These are phyloP conservation scores for Coleophora deauratella DNA, from an alignment of 2,888 invertebrate species.

Conservation along the genomic window DNA sequence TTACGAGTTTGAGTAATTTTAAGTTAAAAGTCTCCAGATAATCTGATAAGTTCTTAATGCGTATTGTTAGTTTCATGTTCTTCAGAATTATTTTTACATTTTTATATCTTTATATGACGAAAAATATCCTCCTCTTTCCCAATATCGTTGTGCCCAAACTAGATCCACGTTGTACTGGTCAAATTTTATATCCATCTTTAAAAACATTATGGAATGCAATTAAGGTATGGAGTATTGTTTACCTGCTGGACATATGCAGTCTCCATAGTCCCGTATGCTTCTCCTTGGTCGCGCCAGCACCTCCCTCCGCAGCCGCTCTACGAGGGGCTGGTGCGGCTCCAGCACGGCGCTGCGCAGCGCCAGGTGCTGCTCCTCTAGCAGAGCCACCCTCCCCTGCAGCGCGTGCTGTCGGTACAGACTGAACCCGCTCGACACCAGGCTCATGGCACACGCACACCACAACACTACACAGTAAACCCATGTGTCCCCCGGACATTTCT, in stretches of 20 bases:
- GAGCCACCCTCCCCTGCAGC: conserved; percentile 64
- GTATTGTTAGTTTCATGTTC: too few relatives aligned
- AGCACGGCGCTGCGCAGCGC: conserved; percentile 67
- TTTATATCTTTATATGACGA: too few relatives aligned
- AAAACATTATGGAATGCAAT: too few relatives aligned
- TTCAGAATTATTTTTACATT: too few relatives aligned
- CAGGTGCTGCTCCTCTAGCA: conserved; percentile 73
- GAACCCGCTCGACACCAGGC: conserved; percentile 76
- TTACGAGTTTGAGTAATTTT: too few relatives aligned
- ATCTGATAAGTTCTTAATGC: too few relatives aligned
- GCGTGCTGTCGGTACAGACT: conserved; percentile 73
- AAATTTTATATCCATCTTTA: too few relatives aligned
- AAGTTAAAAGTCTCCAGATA: too few relatives aligned
- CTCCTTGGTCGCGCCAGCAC: conserved; percentile 58
- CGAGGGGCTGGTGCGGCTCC: conserved; percentile 68
- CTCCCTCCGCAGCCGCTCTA: conserved; percentile 72
- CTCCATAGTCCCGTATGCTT: conserved; percentile 73
- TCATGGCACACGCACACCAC: conserved; percentile 79
- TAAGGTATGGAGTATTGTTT: too few relatives aligned
- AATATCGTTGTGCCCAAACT: too few relatives aligned
- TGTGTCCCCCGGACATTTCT: conserved; percentile 52
- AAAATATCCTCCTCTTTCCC: too few relatives aligned
- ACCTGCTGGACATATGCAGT: conserved; percentile 85
- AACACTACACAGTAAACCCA: conserved; percentile 69
- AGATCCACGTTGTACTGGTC: too few relatives aligned